Evolutionary conservation across 2,113 vertebrate species (phyloP), one percentile per base, ranked within the genome.

Genomic region (Chauna torquata): DNA sequence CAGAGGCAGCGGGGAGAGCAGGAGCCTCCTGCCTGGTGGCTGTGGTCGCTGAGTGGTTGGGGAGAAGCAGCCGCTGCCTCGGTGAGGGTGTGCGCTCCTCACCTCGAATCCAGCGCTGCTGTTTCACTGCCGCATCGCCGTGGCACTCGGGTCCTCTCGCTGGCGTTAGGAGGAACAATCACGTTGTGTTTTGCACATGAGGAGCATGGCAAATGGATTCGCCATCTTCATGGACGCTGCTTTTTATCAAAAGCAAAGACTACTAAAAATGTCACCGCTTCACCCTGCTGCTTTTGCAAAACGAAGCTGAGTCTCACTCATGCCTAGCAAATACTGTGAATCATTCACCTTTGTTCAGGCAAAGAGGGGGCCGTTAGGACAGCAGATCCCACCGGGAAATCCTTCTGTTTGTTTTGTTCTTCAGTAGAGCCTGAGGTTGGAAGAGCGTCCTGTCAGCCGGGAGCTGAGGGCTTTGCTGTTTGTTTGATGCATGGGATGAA

Each of bases 141-240:
- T 8, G 65, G 83, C 25, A 2, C 50, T 12, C 45, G 1, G 22
- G 47, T 42, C 68, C 77, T 38, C 36, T 76, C 6, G 1, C 69
- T 12, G 68, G 58, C 40, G 5, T 17, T 2, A 5, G 70, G 6
- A 65, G 70, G 86, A 58, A 40, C 38, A 54, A n/a, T 50, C 42
- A 1, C 2, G 0, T 30, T 3, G 15, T 0, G 2, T 14, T 78
- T 52, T 23, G 52, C 30, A 3, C 20, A 5, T 6, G 16, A 65
- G 55, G 85, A 81, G 69, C 88, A 11, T 64, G 61, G 69, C 34
- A 2, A 85, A 92, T 25, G 86, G 79, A 75, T 90, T 79, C 54
- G 82, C 20, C 10, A 0, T 32, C 71, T 79, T 52, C 30, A 1
- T 10, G 66, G 91, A 23, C 30, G 72, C 79, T 32, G 32, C 40